These are phyloP conservation scores for Phoeniculus purpureus DNA, from an alignment of 2,797 vertebrate genomes.

Conservation along the genomic window DNA sequence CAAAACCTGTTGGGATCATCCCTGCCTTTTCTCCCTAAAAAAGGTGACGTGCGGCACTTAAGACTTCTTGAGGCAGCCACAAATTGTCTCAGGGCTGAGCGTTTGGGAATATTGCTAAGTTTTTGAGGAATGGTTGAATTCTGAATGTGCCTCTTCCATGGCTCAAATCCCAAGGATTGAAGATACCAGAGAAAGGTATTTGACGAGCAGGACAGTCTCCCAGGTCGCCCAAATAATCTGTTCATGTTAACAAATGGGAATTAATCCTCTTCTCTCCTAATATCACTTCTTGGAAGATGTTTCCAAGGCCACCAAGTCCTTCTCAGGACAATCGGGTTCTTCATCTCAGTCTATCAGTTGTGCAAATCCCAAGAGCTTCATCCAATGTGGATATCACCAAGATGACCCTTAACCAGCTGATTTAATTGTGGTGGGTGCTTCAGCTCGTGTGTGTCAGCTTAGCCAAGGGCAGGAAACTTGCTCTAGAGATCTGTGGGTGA, in stretches of 20 bases:
- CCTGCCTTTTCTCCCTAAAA: neutral
- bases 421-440: accelerated
- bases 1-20: neutral
- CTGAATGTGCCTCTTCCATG: neutral
- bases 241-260: neutral
- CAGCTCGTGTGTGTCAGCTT: neutral
- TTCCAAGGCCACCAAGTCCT: neutral
- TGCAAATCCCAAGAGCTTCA: neutral
- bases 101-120: neutral
- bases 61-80: neutral
- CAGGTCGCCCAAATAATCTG: neutral
- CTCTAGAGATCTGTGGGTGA: neutral
- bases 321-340: neutral
- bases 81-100: neutral
- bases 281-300: neutral
- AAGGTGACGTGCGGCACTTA: accelerated
- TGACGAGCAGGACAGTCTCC: neutral
- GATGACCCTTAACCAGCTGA: neutral
- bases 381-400: neutral
- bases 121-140: neutral
- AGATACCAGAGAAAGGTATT: neutral
- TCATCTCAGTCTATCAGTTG: neutral
- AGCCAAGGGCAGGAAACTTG: neutral
- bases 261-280: neutral
- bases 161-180: neutral